Percentiles rank a stretch among this genome's conserved stretches.
Conservation (phyloP, 2,113 vertebrate species). For the Arothron firmamentum region DNA sequence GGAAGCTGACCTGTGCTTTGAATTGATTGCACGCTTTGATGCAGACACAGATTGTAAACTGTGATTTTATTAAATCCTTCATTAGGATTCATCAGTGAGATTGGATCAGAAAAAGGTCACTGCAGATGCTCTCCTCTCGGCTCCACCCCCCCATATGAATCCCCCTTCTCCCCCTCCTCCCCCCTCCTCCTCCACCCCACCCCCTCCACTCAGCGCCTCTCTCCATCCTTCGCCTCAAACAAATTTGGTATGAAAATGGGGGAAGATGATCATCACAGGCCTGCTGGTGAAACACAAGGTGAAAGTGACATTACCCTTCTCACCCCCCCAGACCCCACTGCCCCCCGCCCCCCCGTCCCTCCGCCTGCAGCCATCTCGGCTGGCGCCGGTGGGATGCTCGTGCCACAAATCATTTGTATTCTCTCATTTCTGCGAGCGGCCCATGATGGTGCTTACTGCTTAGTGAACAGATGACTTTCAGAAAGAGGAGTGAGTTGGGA, state of each 20-base stretch:
- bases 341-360: constrained; percentile 19
- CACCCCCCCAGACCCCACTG: constrained; percentile 6
- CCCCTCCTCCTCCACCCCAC: neutral
- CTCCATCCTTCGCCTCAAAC: constrained; percentile 57
- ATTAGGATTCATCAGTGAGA: constrained; percentile 84
- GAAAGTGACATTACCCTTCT: constrained; percentile 74
- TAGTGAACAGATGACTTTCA: constrained; percentile 79
- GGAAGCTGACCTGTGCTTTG: constrained; percentile 71
- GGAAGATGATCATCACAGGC: constrained; percentile 75
- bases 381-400: constrained; percentile 69
- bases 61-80: constrained; percentile 85
- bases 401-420: constrained; percentile 83
- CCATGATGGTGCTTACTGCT: constrained; percentile 76
- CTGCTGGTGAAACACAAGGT: constrained; percentile 77
- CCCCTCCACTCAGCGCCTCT: constrained; percentile 27
- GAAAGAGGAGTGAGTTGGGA: constrained; percentile 62
- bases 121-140: constrained; percentile 64
- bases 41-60: constrained; percentile 83
- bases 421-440: constrained; percentile 75
- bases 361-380: constrained; percentile 47
- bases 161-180: constrained; percentile 28
- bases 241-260: constrained; percentile 79
- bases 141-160: constrained; percentile 36
- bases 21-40: constrained; percentile 82
- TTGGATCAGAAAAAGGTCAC: constrained; percentile 84